A percentile compares a stretch with the other conserved stretches of the same genome.
Evolutionary conservation across 2,888 invertebrate genomes (phyloP).

Genomic region (Siphonodentalium dalli): DNA sequence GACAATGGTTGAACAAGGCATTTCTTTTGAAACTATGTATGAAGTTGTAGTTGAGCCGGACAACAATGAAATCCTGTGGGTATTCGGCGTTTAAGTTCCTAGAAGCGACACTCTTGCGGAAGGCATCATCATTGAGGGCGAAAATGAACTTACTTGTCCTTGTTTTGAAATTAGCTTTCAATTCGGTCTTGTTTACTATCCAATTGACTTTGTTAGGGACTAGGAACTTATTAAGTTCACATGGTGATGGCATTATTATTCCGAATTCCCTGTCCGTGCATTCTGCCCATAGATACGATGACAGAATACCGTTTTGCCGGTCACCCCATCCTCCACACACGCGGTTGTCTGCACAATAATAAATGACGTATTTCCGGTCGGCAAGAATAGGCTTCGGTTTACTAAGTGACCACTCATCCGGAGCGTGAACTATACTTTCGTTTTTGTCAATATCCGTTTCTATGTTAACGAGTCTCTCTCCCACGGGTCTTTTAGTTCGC

Average conservation of each 20-base stretch:
- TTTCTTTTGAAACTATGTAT: neutral
- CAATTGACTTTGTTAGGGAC: slow-evolving; percentile 15
- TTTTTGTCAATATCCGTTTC: too few relatives aligned
- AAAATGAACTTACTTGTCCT: neutral
- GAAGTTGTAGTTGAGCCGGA: too few relatives aligned
- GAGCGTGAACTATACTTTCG: too few relatives aligned
- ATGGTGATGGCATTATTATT: slow-evolving; percentile 15
- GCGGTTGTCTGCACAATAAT: neutral
- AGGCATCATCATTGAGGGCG: neutral
- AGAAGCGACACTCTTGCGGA: neutral
- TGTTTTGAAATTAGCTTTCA: neutral
- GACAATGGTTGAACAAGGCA: slow-evolving; percentile 1
- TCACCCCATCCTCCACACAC: slow-evolving; percentile 25
- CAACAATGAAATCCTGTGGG: neutral
- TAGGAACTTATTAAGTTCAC: slow-evolving; percentile 10
- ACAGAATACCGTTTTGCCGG: slow-evolving; percentile 18
- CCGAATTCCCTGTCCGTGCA: slow-evolving; percentile 16
- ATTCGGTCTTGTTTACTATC: slow-evolving; percentile 4
- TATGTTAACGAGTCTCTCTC: too few relatives aligned
- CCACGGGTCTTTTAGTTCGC: too few relatives aligned
- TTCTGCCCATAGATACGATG: slow-evolving; percentile 14
- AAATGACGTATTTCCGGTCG: too few relatives aligned
- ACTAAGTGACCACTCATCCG: too few relatives aligned
- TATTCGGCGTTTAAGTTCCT: slow-evolving; percentile 2
- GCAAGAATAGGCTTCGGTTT: too few relatives aligned